Conservation (phyloP, 2,888 invertebrate genomes). For the Harmothoe impar region DNA sequence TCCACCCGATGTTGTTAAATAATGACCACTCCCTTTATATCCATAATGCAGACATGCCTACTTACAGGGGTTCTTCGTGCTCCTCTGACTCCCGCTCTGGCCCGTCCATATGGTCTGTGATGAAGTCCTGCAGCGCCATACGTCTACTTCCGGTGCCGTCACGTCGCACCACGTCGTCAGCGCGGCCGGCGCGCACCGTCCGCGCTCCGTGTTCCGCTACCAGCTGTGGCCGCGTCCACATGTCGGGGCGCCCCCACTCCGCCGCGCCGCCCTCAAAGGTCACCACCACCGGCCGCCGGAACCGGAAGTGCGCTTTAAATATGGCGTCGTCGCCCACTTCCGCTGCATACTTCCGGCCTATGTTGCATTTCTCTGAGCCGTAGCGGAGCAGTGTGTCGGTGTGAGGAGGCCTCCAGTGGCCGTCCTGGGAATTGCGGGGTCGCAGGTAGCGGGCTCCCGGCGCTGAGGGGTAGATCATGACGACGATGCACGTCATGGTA, state of each 20-base stretch:
- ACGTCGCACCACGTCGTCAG: constrained; percentile 40
- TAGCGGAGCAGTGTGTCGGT: not conserved
- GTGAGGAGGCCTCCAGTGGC: constrained; percentile 22
- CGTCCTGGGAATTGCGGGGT: not conserved
- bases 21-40: too few relatives aligned
- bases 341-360: constrained; percentile 34
- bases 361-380: constrained; percentile 36
- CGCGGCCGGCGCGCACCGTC: constrained; percentile 27
- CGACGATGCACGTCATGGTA: not conserved
- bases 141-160: not conserved
- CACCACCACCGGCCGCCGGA: constrained; percentile 50
- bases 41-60: not conserved
- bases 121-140: not conserved
- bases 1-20: too few relatives aligned
- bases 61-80: constrained; percentile 39
- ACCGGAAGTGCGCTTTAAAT: constrained; percentile 48
- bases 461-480: not conserved
- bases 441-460: not conserved
- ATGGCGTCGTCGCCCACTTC: constrained; percentile 7
- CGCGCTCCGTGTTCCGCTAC: not conserved
- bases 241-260: constrained; percentile 30
- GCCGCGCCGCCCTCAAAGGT: constrained; percentile 49
- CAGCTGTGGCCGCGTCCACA: constrained; percentile 40
- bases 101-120: not conserved
- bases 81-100: not conserved